A percentile compares a stretch with the other conserved stretches of the same genome.
These are phyloP conservation scores for Marmota monax DNA, from an alignment of 2,113 vertebrate genomes.

Conservation along the genomic window DNA sequence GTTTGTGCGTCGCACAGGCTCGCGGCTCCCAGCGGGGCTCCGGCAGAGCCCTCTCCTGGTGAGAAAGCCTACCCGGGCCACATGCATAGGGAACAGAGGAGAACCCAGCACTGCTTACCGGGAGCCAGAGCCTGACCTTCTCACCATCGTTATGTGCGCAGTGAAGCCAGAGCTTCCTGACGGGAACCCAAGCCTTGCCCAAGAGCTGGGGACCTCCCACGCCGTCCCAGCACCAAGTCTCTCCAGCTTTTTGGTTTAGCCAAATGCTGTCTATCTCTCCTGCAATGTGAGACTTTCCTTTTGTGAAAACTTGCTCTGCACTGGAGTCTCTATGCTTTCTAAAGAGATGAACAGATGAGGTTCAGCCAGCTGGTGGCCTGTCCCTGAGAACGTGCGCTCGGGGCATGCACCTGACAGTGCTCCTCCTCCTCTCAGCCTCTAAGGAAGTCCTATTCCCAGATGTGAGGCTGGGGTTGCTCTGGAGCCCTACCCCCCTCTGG, in stretches of 20 bases:
- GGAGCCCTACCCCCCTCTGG: no score
- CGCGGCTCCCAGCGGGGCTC: no score
- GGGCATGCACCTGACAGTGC: no score
- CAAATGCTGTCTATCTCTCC: not conserved
- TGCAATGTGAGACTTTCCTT: not conserved
- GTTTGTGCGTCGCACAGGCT: no score
- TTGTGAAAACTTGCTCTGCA: not conserved
- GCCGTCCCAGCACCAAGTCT: not conserved
- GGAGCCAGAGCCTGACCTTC: not conserved
- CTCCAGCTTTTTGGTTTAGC: not conserved
- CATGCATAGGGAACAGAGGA: not conserved
- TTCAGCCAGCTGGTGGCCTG: no score
- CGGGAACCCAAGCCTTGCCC: not conserved
- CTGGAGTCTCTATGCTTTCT: not conserved
- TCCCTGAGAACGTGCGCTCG: accelerated
- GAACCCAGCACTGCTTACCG: not conserved
- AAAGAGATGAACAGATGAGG: not conserved
- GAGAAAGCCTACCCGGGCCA: not conserved
- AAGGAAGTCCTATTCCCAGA: no score
- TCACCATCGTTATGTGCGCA: not conserved
- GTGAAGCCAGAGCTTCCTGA: not conserved
- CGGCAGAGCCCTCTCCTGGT: not conserved
- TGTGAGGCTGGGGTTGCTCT: no score
- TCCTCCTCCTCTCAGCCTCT: no score
- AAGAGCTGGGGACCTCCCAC: no score